Base-by-base conservation (phyloP, 2,797 vertebrate species). In the Emydoidea blandingii region DNA sequence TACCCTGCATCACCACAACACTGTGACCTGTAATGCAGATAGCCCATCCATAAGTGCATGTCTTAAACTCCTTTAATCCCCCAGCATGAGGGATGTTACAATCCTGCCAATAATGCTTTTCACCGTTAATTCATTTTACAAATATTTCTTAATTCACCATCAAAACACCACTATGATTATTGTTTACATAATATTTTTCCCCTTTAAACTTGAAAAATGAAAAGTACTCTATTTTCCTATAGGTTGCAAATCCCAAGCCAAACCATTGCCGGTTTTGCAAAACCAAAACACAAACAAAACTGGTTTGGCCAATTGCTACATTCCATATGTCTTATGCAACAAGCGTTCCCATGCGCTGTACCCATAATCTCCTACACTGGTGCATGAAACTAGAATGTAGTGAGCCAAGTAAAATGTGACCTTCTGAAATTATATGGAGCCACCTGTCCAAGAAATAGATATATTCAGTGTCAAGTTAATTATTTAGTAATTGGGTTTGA, bases 301-400 rank as follows among this genome's bases (percentile, higher is more conserved):
- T 0, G 0, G 21, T 72, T 72, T 72, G 12, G 6, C 41, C 21
- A 9, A 6, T 59, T 29, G 41, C 44, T 31, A 18, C 27, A 34
- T 81, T 81, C 18, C 34, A 37, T 54, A n/a, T 25, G 6, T 79
- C 41, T 79, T 5, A 16, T 21, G 78, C 78, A 50, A 49, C 44
- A 49, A 54, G 79, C 14, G 11, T 3, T 88, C 41, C 59, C 27
- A 6, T 72, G 50, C 21, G 78, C 90, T 3, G 2, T 80, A 34
- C 47, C 62, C 91, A 14, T 1, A 2, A 89, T 82, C 52, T 54
- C 34, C 79, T 81, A 37, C 12, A 4, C 25, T 31, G 74, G 27
- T 31, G 14, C 14, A 49, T 49, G 14, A 78, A 50, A 83, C 92
- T 86, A 86, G 56, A 80, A 85, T 62, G 19, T 56, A 92, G 25